Evolutionary conservation across 2,113 vertebrate genomes (phyloP).

Genomic region (Eublepharis macularius): DNA sequence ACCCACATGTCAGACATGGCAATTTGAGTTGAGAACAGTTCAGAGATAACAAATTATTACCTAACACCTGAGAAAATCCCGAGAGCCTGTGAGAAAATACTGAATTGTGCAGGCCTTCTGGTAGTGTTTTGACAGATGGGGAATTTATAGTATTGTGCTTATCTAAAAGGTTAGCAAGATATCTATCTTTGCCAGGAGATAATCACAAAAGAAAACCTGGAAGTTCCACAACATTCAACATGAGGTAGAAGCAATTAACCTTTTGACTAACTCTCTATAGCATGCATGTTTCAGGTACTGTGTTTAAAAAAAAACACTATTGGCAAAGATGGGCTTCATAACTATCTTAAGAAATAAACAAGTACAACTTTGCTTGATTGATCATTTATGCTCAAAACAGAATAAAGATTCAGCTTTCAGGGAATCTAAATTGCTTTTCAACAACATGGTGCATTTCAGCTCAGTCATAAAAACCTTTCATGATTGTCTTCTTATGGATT

Average conservation of each 20-base stretch:
- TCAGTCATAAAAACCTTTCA: not conserved
- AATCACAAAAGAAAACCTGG: not conserved
- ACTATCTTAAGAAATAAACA: not conserved
- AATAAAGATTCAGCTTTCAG: not conserved
- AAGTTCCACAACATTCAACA: not conserved
- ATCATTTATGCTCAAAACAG: conserved; percentile 6
- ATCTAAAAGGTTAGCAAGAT: not conserved
- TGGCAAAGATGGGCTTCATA: not conserved
- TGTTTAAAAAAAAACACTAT: not conserved
- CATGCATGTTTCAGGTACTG: not conserved
- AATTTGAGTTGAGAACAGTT: not conserved
- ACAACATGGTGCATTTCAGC: not conserved
- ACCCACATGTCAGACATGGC: not conserved
- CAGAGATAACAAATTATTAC: not conserved
- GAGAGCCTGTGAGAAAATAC: not conserved
- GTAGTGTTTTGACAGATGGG: not conserved
- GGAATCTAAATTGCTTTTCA: conserved; percentile 30
- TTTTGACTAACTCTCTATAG: not conserved
- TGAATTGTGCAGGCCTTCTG: not conserved
- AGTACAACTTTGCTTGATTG: not conserved
- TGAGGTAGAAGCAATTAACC: not conserved
- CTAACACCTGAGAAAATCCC: not conserved
- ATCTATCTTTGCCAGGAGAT: not conserved
- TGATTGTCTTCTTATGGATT: conserved; percentile 23
- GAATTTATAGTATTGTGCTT: not conserved